Conservation (phyloP, 2,888 invertebrate genomes). For the Nymphalis c-album region DNA sequence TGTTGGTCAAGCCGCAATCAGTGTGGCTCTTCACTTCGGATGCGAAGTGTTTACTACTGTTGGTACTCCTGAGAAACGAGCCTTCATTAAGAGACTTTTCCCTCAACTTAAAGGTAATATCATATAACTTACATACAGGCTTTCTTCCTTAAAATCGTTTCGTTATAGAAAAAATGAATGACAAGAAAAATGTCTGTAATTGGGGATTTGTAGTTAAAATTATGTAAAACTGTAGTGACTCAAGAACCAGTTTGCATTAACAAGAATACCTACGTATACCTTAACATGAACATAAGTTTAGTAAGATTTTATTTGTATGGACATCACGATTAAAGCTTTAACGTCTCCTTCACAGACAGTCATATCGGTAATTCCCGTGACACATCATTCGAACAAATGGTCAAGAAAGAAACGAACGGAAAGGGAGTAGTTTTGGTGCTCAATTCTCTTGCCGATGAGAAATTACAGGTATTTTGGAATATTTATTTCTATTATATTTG, state of each 20-base stretch:
- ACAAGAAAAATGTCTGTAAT: too few species aligned
- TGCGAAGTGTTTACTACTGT: slow-evolving; percentile 97
- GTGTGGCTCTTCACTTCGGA: slow-evolving; percentile 93
- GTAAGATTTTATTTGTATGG: too few species aligned
- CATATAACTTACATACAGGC: too few species aligned
- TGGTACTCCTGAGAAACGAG: slow-evolving; percentile 92
- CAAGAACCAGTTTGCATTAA: too few species aligned
- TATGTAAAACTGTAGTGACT: too few species aligned
- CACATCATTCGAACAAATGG: slow-evolving; percentile 92
- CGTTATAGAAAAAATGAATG: too few species aligned
- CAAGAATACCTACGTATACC: too few species aligned
- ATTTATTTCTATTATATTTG: background rate
- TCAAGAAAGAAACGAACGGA: slow-evolving; percentile 90
- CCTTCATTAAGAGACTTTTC: slow-evolving; percentile 94
- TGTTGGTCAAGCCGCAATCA: slow-evolving; percentile 98
- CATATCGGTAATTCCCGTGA: slow-evolving; percentile 95
- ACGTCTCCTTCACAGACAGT: slow-evolving; percentile 65
- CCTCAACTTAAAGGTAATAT: slow-evolving; percentile 80
- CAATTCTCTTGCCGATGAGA: slow-evolving; percentile 96
- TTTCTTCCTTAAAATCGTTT: too few species aligned
- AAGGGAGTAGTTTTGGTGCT: slow-evolving; percentile 94
- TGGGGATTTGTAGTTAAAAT: too few species aligned
- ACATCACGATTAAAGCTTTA: too few species aligned
- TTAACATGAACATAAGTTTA: too few species aligned
- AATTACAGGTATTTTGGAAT: slow-evolving; percentile 82